Conservation (phyloP, 2,113 vertebrate species). For the Cyprinodon brontotheroides region DNA sequence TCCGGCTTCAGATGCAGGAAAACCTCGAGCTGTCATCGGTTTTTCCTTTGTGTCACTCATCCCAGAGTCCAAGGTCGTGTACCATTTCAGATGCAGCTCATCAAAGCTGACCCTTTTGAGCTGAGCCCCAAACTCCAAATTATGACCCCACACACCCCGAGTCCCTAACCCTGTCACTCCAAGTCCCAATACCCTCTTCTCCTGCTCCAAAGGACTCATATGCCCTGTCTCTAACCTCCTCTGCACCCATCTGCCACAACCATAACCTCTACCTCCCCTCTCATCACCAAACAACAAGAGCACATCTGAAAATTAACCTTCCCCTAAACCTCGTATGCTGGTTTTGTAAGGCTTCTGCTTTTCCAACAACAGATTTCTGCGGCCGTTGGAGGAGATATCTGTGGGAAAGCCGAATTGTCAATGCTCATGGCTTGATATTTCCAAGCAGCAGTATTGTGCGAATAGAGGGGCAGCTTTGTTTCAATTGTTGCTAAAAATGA, state of each 20-base stretch:
- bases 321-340: slow-evolving; percentile 51
- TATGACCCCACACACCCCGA: slow-evolving; percentile 71
- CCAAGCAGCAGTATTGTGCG: slow-evolving; percentile 11
- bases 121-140: slow-evolving; percentile 51
- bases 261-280: slow-evolving; percentile 71
- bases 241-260: slow-evolving; percentile 73
- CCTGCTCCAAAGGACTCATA: slow-evolving; percentile 55
- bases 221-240: slow-evolving; percentile 64
- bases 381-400: slow-evolving; percentile 29
- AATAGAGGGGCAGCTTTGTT: slow-evolving; percentile 26
- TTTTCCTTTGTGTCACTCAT: slow-evolving; percentile 72
- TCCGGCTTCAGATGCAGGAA: slow-evolving; percentile 49
- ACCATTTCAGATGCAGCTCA: slow-evolving; percentile 46
- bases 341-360: slow-evolving; percentile 60
- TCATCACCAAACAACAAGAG: slow-evolving; percentile 74
- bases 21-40: slow-evolving; percentile 58
- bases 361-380: slow-evolving; percentile 47
- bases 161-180: slow-evolving; percentile 80
- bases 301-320: slow-evolving; percentile 73
- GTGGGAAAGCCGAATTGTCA: slow-evolving; percentile 68
- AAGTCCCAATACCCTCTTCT: slow-evolving; percentile 65
- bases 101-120: slow-evolving; percentile 59
- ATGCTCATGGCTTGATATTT: slow-evolving; percentile 39
- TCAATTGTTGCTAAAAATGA: slow-evolving; percentile 26
- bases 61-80: slow-evolving; percentile 59